Conservation (phyloP, 2,113 vertebrate species). For the Oncorhynchus masou region DNA sequence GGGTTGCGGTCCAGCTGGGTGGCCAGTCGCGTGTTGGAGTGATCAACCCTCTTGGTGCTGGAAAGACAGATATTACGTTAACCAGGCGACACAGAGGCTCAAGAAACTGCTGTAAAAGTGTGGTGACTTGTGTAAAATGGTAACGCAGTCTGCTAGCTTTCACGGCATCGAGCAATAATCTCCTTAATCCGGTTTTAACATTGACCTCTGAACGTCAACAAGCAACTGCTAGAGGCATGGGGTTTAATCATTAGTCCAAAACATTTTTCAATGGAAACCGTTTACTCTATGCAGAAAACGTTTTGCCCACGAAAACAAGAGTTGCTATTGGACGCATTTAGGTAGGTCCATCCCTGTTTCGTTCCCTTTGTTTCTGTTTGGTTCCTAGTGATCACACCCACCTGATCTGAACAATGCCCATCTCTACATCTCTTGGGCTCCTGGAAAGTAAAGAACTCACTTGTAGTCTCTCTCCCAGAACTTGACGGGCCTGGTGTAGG, state of each 20-base stretch:
- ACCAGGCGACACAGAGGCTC: not conserved
- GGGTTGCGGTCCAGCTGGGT: constrained; percentile 89
- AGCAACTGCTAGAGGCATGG: not conserved
- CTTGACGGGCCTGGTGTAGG: constrained; percentile 86
- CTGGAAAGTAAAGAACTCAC: constrained; percentile 62
- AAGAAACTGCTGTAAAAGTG: not conserved
- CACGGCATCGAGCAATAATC: not conserved
- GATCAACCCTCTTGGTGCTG: constrained; percentile 89
- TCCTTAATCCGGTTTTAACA: not conserved
- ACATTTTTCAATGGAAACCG: too few species aligned
- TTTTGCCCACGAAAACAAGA: too few species aligned
- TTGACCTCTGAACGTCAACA: not conserved
- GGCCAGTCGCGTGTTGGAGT: constrained; percentile 88
- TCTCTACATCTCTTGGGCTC: not conserved
- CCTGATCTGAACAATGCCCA: not conserved
- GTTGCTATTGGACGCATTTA: too few species aligned
- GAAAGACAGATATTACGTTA: constrained; percentile 1
- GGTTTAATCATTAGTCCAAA: too few species aligned
- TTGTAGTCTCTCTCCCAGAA: constrained; percentile 94
- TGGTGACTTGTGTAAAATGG: not conserved
- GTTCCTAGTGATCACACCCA: too few species aligned
- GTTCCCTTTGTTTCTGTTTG: too few species aligned
- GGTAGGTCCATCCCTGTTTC: too few species aligned
- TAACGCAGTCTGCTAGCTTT: not conserved
- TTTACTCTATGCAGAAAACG: not conserved